Conservation (phyloP, 1,140 invertebrate genomes). For the Planococcus citri region DNA sequence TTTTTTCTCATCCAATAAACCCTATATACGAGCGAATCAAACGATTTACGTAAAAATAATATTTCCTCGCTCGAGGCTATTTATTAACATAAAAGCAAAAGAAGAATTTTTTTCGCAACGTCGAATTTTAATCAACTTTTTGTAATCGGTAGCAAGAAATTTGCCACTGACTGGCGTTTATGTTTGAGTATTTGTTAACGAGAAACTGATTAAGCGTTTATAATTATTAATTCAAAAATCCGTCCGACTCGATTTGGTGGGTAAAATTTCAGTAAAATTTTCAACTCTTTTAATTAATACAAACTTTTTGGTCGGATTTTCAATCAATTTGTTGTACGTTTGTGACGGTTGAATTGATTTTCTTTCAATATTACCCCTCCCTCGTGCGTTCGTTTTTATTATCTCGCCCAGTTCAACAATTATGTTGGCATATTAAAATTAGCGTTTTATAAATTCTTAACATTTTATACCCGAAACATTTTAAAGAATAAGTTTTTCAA, state of each 20-base stretch:
- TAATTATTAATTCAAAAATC: neutral
- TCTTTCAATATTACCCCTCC: too few relatives aligned
- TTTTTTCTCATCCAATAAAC: neutral
- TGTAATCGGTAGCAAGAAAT: neutral
- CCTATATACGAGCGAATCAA: neutral
- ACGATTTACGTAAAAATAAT: neutral
- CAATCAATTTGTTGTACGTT: neutral
- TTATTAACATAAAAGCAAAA: conserved; percentile 1
- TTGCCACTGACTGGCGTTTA: too few relatives aligned
- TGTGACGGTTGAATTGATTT: neutral
- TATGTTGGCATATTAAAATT: neutral
- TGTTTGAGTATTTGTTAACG: neutral
- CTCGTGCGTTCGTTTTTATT: neutral
- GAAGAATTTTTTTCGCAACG: neutral
- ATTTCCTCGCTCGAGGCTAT: neutral
- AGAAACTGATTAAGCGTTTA: neutral
- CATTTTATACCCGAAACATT: neutral
- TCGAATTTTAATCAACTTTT: neutral
- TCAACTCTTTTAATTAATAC: conserved; percentile 1
- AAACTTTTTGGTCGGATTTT: neutral
- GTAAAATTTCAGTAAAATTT: neutral
- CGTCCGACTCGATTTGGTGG: neutral
- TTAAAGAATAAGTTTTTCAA: neutral
- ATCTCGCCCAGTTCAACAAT: neutral
- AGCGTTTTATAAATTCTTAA: neutral